Conservation (phyloP, 2,888 invertebrate species). For the Zhuqinia jingwanae region DNA sequence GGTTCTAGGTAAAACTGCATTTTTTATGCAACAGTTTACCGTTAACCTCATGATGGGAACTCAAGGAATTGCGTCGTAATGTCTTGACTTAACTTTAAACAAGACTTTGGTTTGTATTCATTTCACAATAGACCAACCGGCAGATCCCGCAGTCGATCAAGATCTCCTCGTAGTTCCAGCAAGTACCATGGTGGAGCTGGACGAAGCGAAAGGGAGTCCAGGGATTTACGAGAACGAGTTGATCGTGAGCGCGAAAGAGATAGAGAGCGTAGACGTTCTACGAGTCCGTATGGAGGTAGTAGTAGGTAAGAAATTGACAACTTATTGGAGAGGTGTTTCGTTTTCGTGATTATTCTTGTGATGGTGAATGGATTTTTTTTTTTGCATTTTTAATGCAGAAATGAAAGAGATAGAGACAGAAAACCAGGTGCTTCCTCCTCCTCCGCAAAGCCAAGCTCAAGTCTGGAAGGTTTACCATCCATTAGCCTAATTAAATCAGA, state of each 20-base stretch:
- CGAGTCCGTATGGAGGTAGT: conserved; percentile 52
- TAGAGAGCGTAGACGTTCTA: conserved; percentile 17
- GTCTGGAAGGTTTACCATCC: conserved; percentile 50
- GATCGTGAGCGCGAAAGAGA: conserved; percentile 33
- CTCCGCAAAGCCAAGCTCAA: conserved; percentile 24
- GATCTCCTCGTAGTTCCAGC: conserved; percentile 3
- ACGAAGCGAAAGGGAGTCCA: conserved; percentile 32
- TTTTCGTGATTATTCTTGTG: no score
- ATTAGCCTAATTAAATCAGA: conserved; percentile 72
- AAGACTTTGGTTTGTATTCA: no score
- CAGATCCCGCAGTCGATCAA: conserved; percentile 49
- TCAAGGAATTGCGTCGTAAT: no score
- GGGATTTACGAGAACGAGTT: conserved; percentile 16
- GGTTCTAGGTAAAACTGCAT: conserved; percentile 32
- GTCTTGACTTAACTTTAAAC: no score
- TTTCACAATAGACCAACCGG: conserved; percentile 38
- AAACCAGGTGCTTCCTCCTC: conserved; percentile 10
- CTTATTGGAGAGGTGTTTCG: neutral
- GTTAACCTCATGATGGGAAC: no score
- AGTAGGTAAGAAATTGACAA: conserved; percentile 45
- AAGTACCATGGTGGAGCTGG: conserved; percentile 39
- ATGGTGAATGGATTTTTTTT: no score
- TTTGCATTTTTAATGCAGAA: neutral
- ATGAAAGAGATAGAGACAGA: conserved; percentile 41
- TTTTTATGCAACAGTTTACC: no score